Percentiles rank a stretch among this genome's conserved stretches.
Conservation (phyloP, 2,888 invertebrate genomes). For the Xylophagus ater region DNA sequence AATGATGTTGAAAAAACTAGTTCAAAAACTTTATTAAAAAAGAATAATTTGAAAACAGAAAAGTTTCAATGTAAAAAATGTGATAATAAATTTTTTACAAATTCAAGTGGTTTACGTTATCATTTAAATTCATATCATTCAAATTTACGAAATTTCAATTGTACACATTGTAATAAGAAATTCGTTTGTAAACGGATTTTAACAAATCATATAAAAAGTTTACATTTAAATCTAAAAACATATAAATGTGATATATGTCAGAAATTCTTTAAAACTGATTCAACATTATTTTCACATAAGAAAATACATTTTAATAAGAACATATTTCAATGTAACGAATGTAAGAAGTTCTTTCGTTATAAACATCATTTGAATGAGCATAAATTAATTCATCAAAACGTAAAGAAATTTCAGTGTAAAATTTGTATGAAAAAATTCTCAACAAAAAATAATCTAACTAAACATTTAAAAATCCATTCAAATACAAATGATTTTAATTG, state of each 20-base stretch:
- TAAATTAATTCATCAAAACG: constrained; percentile 37
- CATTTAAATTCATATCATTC: constrained; percentile 44
- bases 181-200: constrained; percentile 41
- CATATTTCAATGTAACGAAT: constrained; percentile 40
- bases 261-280: constrained; percentile 41
- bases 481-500: constrained; percentile 37
- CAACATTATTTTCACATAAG: constrained; percentile 43
- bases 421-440: constrained; percentile 41
- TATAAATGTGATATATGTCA: constrained; percentile 41
- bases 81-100: constrained; percentile 40
- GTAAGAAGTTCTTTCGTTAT: constrained; percentile 42
- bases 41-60: constrained; percentile 16
- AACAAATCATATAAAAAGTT: constrained; percentile 38
- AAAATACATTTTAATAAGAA: constrained; percentile 40
- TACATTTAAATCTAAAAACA: constrained; percentile 40
- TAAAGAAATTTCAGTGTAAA: constrained; percentile 36
- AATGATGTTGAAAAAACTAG: constrained; percentile 21
- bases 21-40: no score
- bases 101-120: constrained; percentile 43
- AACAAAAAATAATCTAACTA: constrained; percentile 38
- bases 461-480: constrained; percentile 42
- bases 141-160: constrained; percentile 39
- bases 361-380: constrained; percentile 41
- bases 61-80: constrained; percentile 42
- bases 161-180: constrained; percentile 41